Evolutionary conservation across 30 jellyfish, hydroid and myxozoan genomes (phyloP).

Genomic region (Cassiopea andromeda): DNA sequence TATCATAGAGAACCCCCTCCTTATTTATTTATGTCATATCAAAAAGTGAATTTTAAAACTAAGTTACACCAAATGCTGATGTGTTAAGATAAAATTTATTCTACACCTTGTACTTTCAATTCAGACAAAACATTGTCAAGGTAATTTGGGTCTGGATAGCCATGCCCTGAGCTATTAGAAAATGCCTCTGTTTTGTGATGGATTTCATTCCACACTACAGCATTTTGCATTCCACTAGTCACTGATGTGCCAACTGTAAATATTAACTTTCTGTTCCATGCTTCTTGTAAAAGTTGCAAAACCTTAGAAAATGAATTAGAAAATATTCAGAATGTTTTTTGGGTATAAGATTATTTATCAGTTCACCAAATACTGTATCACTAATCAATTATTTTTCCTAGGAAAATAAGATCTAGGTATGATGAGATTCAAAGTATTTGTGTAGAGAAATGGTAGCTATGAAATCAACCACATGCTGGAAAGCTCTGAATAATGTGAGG

Average conservation of each 20-base stretch:
- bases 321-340: background rate
- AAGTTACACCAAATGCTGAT: too few relatives aligned
- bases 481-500: too few relatives aligned
- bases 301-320: conserved; percentile 32
- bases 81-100: background rate
- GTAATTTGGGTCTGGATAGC: conserved; percentile 84
- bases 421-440: too few relatives aligned
- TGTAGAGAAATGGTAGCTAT: too few relatives aligned
- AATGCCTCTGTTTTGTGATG: conserved; percentile 78
- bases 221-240: conserved; percentile 70
- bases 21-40: too few relatives aligned
- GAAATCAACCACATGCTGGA: too few relatives aligned
- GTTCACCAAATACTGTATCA: background rate
- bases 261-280: conserved; percentile 77
- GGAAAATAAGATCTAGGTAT: too few relatives aligned
- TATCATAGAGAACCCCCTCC: too few relatives aligned
- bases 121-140: conserved; percentile 73
- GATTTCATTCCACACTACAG: conserved; percentile 80
- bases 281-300: conserved; percentile 61
- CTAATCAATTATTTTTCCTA: too few relatives aligned
- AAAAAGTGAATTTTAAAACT: too few relatives aligned
- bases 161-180: conserved; percentile 69
- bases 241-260: conserved; percentile 85
- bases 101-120: conserved; percentile 71
- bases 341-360: background rate